Base-by-base conservation (phyloP, 1,140 invertebrate species). In the Aphelinus certus region DNA sequence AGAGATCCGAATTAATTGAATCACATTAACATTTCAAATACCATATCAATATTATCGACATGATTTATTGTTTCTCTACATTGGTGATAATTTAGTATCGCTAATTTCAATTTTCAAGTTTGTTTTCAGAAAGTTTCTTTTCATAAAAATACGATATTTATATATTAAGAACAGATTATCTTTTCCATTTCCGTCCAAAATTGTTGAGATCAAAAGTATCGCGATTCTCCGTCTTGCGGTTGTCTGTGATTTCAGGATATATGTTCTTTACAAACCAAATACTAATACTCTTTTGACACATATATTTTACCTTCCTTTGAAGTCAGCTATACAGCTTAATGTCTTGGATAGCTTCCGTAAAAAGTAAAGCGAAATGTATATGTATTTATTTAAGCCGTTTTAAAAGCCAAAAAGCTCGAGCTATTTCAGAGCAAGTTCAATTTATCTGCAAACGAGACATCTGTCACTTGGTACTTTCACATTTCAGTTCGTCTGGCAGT, bases 401-500 rank as follows among this genome's bases (percentile, higher is more conserved):
- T 57, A 57, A n/a, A 57, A 57, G 56, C 56, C 56, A 66, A 47
- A 26, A 67, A 55, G 65, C 53, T 56, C 43, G 51, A 67, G 56
- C 51, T 67, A 46, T 56, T 67, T 56, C 65, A 43, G 56, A 67
- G 56, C 53, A 53, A 53, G 53, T 67, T 67, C 65, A 56, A 67
- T 67, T 56, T 45, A 56, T 56, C 42, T 53, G 53, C 43, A 7
- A 67, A 45, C 65, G 65, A 67, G 49, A 67, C 65, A 67, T 67
- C 65, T 56, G 51, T 67, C 65, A 46, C 10, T 64, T 6, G 62
- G 1, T 49, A 46, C 65, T 56, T 67, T 67, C 43, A 56, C 56
- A 67, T 67, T 67, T 68, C 45, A 58, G 58, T 48, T 26, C 48
- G 10, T 46, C 7, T 7, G 9, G 0, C n/a, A 58, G 43, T 57